Base-by-base conservation (phyloP, 1,140 invertebrate genomes). In the Ceratosolen fusciceps region DNA sequence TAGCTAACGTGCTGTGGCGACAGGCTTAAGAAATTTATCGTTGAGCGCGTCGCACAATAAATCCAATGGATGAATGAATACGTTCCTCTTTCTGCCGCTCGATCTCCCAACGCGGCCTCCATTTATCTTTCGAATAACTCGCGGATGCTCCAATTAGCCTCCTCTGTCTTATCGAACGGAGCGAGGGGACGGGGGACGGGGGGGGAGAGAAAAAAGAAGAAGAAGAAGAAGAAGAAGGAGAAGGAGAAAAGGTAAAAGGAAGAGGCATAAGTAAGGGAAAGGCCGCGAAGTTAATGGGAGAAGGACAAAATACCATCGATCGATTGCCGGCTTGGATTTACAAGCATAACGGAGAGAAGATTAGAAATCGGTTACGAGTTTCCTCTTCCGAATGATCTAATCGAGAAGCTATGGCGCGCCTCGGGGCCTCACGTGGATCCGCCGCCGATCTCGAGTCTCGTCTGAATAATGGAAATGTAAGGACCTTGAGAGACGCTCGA, bases 251-350 rank as follows among this genome's bases (percentile, higher is more conserved):
- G n/a, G n/a, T n/a, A n/a, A n/a, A n/a, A n/a, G n/a, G 31, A 62
- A 62, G 29, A 62, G 34, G 21, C 29, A 62, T 62, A 16, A 62
- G 34, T 62, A 62, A 62, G 31, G 31, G 29, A 62, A 62, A 34
- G 26, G 2, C 24, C 34, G 29, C 16, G 29, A 16, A 62, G 26
- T 16, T 26, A 62, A 34, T 34, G 29, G 14, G 19, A 62, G 58
- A n/a, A n/a, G n/a, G n/a, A 62, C 29, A 62, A 62, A 62, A 34
- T 62, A 62, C 19, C 29, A n/a, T n/a, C n/a, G 31, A 7, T 19
- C 29, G 19, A 62, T 62, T 62, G 34, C 58, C 8, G 16, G 19
- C 34, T 62, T 62, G 14, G 21, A 62, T 62, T 34, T 31, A 31
- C 31, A 62, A 62, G 24, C 31, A 62, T 62, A 19, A 34, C 21